A percentile compares a stretch with the other conserved stretches of the same genome.
Evolutionary conservation across 2,888 invertebrate species (phyloP).

Genomic region (Heteromyza rotundicornis): DNA sequence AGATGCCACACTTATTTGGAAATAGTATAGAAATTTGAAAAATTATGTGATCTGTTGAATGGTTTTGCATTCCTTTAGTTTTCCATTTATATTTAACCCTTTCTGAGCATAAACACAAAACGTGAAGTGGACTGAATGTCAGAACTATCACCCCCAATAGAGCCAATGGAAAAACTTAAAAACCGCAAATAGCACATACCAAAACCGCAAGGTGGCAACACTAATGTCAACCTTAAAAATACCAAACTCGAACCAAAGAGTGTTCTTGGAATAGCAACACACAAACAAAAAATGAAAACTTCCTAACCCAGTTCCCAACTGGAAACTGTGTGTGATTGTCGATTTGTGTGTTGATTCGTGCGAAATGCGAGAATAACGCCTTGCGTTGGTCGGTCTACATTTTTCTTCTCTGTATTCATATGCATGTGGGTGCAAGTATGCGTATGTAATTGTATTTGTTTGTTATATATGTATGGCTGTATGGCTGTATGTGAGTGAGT

Average conservation of each 20-base stretch:
- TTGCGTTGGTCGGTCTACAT: too few relatives aligned
- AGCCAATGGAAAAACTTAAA: neutral
- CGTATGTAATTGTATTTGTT: neutral
- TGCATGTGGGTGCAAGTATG: neutral
- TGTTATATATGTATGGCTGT: constrained; percentile 6
- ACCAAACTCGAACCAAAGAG: neutral
- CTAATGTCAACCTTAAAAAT: neutral
- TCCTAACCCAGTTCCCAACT: neutral
- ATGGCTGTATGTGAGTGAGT: neutral
- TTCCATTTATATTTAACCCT: too few relatives aligned
- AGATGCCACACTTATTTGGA: too few relatives aligned
- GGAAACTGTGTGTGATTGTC: constrained; percentile 24
- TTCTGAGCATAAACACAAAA: too few relatives aligned
- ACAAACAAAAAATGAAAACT: neutral
- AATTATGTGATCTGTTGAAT: too few relatives aligned
- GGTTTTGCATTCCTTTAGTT: too few relatives aligned
- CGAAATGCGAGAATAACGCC: neutral
- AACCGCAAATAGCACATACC: neutral
- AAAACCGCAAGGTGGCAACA: neutral
- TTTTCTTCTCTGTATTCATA: too few relatives aligned
- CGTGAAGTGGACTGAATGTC: too few relatives aligned
- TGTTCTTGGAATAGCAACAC: neutral
- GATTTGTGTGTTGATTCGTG: neutral
- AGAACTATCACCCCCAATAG: too few relatives aligned
- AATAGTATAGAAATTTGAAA: too few relatives aligned